Base-by-base conservation (phyloP, 2,888 invertebrate species). In the Tortrix viridana region DNA sequence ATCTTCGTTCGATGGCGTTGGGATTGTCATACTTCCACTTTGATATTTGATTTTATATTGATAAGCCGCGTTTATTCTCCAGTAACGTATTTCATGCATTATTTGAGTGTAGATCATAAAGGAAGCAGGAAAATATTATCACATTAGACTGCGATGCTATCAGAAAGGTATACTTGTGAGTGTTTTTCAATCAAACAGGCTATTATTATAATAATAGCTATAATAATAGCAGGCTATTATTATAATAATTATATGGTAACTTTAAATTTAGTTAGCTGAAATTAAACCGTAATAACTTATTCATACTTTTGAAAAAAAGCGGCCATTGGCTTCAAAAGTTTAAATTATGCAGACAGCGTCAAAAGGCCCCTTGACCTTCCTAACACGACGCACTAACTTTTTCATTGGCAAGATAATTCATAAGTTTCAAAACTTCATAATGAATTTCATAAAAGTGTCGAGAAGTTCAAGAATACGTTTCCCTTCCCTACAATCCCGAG, bases 401-500 rank as follows among this genome's bases (percentile, higher is more conserved):
- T 56, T 50, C 32, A 37, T 56, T 56, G 49, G n/a, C 23, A 50
- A 46, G 61, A 46, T 49, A 62, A 56, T 56, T 62, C 50, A 61
- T 44, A 62, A 56, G 37, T 62, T 50, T 44, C 18, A 38, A 59
- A 53, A 50, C 38, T 56, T 61, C 18, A 54, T 60, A 61, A 61
- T 55, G 32, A 56, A 62, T 56, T 56, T 56, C 19, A 37, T 37
- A 54, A 55, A 50, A 56, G 22, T 55, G 49, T 61, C 65, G 65
- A 65, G 58, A 55, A 50, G 53, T 62, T 66, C 52, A 64, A 66
- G 44, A 69, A 66, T 68, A 61, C 47, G 57, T 56, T 56, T 65
- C 55, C 57, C 62, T 67, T 52, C 56, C 55, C 52, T 64, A 67
- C 70, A 70, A 74, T 71, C 69, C 67, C 58, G 54, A 26, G 66